Conservation (phyloP, 2,888 invertebrate genomes). For the Pseudeuparius sepicola region DNA sequence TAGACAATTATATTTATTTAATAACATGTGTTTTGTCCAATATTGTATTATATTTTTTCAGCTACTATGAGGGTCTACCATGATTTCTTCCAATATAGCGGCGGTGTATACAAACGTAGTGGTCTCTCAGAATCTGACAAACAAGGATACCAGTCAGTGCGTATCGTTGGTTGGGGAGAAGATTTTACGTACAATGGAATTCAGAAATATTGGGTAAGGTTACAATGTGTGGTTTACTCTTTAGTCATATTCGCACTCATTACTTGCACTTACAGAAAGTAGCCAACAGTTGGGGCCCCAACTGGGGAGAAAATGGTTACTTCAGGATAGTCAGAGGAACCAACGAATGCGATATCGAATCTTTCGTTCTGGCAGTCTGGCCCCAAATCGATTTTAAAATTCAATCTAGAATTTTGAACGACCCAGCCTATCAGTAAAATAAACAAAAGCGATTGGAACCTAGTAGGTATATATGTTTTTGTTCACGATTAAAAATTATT, state of each 20-base stretch:
- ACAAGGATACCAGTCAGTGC: conserved; percentile 79
- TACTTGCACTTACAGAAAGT: conserved; percentile 54
- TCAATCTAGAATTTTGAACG: neutral
- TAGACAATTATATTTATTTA: conserved; percentile 6
- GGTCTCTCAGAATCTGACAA: conserved; percentile 45
- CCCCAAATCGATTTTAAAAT: conserved; percentile 36
- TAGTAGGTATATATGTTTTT: neutral
- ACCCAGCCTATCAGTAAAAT: conserved; percentile 8
- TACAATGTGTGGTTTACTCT: no score
- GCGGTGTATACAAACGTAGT: conserved; percentile 69
- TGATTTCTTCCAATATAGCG: conserved; percentile 85
- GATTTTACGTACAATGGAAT: conserved; percentile 47
- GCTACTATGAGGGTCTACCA: conserved; percentile 84
- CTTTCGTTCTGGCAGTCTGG: conserved; percentile 76
- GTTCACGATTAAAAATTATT: no score
- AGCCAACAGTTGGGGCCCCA: conserved; percentile 87
- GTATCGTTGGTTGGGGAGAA: conserved; percentile 88
- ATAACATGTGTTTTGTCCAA: conserved; percentile 8
- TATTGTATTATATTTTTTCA: conserved; percentile 35
- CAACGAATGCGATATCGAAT: conserved; percentile 86
- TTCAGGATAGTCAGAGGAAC: conserved; percentile 77
- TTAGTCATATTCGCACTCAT: conserved; percentile 3
- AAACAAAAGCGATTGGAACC: conserved; percentile 3
- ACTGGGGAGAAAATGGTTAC: conserved; percentile 88
- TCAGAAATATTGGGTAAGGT: conserved; percentile 76